phyloP scores from a whole-genome alignment of 2,888 invertebrate genomes.

The Drosophila mimica region DNA sequence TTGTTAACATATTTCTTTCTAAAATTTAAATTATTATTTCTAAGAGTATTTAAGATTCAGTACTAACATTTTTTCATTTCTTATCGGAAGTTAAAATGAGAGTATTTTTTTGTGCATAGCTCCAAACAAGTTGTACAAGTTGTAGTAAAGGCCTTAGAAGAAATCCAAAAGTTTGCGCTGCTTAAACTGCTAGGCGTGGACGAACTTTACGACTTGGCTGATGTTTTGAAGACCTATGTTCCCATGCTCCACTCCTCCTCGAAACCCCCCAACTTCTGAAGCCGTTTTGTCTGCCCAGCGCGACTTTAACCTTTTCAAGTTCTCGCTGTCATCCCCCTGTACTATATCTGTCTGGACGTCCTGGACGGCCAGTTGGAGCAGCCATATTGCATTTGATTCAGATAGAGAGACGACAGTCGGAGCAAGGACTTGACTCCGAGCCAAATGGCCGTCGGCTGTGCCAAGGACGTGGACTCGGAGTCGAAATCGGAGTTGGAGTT shows the following conservation, averaged over 20 bases:
- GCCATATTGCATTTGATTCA: conserved; percentile 56
- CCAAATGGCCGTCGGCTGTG: conserved; percentile 36
- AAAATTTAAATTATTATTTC: neutral
- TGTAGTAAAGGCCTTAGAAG: conserved; percentile 23
- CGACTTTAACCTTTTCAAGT: conserved; percentile 61
- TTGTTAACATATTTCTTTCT: neutral
- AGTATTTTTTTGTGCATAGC: conserved; percentile 11
- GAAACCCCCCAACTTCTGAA: neutral
- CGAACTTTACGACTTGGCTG: conserved; percentile 64
- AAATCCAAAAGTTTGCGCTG: conserved; percentile 48
- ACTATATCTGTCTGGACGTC: conserved; percentile 9
- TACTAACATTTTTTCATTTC: neutral
- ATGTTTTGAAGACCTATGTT: conserved; percentile 40
- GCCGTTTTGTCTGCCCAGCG: conserved; percentile 43
- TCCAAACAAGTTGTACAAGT: conserved; percentile 16
- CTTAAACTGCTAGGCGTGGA: conserved; percentile 61
- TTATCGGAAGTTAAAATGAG: conserved; percentile 29
- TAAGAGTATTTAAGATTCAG: conserved; percentile 20
- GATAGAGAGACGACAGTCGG: conserved; percentile 22
- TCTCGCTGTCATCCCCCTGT: conserved; percentile 28
- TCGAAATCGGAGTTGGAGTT: conserved; percentile 43
- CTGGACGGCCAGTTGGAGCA: conserved; percentile 7
- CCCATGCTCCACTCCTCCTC: neutral
- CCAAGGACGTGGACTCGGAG: conserved; percentile 6
- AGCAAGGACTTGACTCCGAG: conserved; percentile 44